Evolutionary conservation across 2,113 vertebrate species (phyloP), one percentile per base, ranked within the genome.

Genomic region (Axis porcinus): DNA sequence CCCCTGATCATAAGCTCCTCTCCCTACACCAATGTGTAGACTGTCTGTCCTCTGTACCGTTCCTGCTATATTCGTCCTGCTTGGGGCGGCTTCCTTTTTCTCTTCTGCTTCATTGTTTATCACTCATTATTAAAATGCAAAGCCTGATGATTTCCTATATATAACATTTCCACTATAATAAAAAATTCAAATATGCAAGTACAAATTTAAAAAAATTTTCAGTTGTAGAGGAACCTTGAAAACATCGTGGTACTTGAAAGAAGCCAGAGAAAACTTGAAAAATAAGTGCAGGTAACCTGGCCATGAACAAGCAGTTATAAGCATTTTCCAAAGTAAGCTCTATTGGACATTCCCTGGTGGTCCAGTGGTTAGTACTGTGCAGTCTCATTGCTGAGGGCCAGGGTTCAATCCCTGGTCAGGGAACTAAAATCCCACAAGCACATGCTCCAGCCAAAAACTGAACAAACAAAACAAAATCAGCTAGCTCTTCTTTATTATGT

Each of bases 21-120:
- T 74, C 5, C 40, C 23, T 27, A 1, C 1, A 7, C 6, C 16
- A 0, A 40, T 57, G 30, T n/a, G 27, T 64, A 25, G n/a, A 25
- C 13, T 0, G 0, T 43, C 21, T 62, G 10, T 16, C 11, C 6
- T n/a, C 17, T 52, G 36, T 14, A 33, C 14, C 6, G 3, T 21
- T n/a, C 40, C 7, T 47, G 27, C 25, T 27, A 25, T 43, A 4
- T 54, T 62, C 57, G 50, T 36, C 10, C 45, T 58, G 33, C 40
- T 45, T 30, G 15, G 40, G 12, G 2, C 47, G 5, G 9, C 28
- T 86, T 76, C 78, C 60, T 25, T 79, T 84, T 78, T 57, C 40
- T 82, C 30, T 47, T 47, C 30, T 50, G 33, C 45, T 57, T 86
- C 70, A 9, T 12, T 55, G 3, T 33, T 23, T 43, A 60, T 84